Evolutionary conservation across 2,888 invertebrate genomes (phyloP).

Genomic region (Melanotus villosus): DNA sequence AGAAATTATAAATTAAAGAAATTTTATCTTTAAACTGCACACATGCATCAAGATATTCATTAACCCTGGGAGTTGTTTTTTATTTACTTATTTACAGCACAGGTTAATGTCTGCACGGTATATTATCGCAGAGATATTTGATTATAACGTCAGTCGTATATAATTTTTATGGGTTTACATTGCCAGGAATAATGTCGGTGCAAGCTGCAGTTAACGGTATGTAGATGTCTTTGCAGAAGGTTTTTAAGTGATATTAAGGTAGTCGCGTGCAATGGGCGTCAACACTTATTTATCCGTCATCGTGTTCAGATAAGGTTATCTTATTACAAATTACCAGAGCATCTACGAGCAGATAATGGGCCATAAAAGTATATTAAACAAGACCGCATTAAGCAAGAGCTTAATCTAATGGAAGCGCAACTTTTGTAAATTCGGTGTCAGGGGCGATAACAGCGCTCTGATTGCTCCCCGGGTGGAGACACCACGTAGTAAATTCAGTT

Average conservation of each 20-base stretch:
- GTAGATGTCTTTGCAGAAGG: background rate
- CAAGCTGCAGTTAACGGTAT: slow-evolving; percentile 20
- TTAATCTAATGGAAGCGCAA: slow-evolving; percentile 62
- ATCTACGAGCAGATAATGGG: slow-evolving; percentile 57
- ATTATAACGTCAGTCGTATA: no score
- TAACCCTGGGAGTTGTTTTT: no score
- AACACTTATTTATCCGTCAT: slow-evolving; percentile 34
- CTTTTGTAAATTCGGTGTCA: slow-evolving; percentile 63
- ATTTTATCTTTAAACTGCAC: no score
- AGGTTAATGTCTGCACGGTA: no score
- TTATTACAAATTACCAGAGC: slow-evolving; percentile 53
- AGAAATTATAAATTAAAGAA: no score
- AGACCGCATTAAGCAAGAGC: slow-evolving; percentile 60
- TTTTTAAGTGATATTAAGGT: slow-evolving; percentile 31
- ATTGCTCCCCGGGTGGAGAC: slow-evolving; percentile 60
- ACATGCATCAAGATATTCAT: no score
- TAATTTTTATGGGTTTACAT: slow-evolving; percentile 8
- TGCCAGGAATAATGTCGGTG: slow-evolving; percentile 4
- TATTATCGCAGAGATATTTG: no score
- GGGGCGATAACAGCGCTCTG: slow-evolving; percentile 61
- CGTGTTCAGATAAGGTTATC: slow-evolving; percentile 47
- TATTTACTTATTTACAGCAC: no score
- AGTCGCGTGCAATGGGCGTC: slow-evolving; percentile 27
- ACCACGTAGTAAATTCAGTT: slow-evolving; percentile 65
- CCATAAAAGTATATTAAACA: slow-evolving; percentile 63